A percentile compares a stretch with the other conserved stretches of the same genome.
These are phyloP conservation scores for Chaenocephalus aceratus DNA, from an alignment of 2,113 vertebrate species.

Conservation along the genomic window DNA sequence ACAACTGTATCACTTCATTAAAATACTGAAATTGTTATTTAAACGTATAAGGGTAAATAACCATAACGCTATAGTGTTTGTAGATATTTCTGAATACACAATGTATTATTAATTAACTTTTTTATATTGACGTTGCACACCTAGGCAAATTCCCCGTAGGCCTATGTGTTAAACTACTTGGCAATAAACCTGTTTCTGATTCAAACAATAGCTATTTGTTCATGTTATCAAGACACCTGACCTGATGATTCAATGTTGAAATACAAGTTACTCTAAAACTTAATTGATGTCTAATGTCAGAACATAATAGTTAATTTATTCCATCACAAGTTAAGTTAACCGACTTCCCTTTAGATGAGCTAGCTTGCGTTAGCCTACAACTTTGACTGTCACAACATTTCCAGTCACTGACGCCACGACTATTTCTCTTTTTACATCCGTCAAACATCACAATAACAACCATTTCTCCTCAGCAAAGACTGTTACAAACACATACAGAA, in stretches of 20 bases:
- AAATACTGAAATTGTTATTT: too few species aligned
- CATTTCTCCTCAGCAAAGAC: not conserved
- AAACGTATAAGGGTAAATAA: too few species aligned
- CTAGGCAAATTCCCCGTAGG: too few species aligned
- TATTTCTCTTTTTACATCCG: not conserved
- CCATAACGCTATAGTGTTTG: too few species aligned
- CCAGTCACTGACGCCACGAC: not conserved
- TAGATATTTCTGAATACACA: not conserved
- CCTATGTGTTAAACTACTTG: too few species aligned
- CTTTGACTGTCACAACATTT: constrained; percentile 26
- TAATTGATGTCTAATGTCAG: not conserved
- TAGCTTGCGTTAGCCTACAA: constrained; percentile 45
- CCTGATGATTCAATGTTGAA: too few species aligned
- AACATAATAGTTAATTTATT: not conserved
- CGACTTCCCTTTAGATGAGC: constrained; percentile 53
- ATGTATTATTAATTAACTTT: not conserved
- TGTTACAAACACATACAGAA: not conserved
- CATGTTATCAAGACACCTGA: not conserved
- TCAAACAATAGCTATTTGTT: not conserved
- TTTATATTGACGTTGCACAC: too few species aligned
- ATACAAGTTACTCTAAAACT: too few species aligned
- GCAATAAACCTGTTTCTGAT: too few species aligned
- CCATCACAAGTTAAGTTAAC: not conserved
- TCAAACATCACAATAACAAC: not conserved
- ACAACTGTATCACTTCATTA: too few species aligned